phyloP scores from a whole-genome alignment of 37 sponge, comb jelly and placozoan genomes.

The Lycopodina hypogea region DNA sequence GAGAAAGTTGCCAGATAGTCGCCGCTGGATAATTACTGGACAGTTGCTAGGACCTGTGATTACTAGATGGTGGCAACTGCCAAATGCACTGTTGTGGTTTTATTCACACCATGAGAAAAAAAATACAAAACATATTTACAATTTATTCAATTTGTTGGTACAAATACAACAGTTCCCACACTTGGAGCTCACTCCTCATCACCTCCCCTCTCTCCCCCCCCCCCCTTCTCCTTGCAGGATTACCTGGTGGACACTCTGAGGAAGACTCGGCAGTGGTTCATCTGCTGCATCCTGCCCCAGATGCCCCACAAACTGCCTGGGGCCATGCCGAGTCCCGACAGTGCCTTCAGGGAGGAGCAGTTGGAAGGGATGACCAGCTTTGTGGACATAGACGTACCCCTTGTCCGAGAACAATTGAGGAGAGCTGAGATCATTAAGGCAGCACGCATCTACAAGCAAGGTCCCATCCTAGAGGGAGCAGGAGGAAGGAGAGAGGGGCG shows the following conservation, averaged over 20 bases:
- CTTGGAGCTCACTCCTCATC: too few relatives aligned
- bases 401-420: constrained; percentile 82
- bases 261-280: constrained; percentile 86
- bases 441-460: constrained; percentile 94
- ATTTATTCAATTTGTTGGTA: too few relatives aligned
- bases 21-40: too few relatives aligned
- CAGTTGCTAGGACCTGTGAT: too few relatives aligned
- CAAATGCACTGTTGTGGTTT: too few relatives aligned
- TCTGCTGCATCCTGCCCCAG: constrained; percentile 90
- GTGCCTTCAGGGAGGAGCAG: constrained; percentile 20
- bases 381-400: constrained; percentile 82
- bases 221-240: constrained; percentile 48
- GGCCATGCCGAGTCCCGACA: constrained; percentile 46
- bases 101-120: too few relatives aligned
- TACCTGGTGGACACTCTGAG: constrained; percentile 76
- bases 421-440: constrained; percentile 86
- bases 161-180: too few relatives aligned
- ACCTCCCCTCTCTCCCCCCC: background rate
- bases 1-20: too few relatives aligned
- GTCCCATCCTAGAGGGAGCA: too few relatives aligned
- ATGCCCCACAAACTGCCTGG: constrained; percentile 70
- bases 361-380: constrained; percentile 16
- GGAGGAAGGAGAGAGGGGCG: background rate
- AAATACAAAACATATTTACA: too few relatives aligned
- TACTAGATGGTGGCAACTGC: too few relatives aligned